phyloP scores from a whole-genome alignment of 2,113 vertebrate genomes.

The Nannospalax galili region DNA sequence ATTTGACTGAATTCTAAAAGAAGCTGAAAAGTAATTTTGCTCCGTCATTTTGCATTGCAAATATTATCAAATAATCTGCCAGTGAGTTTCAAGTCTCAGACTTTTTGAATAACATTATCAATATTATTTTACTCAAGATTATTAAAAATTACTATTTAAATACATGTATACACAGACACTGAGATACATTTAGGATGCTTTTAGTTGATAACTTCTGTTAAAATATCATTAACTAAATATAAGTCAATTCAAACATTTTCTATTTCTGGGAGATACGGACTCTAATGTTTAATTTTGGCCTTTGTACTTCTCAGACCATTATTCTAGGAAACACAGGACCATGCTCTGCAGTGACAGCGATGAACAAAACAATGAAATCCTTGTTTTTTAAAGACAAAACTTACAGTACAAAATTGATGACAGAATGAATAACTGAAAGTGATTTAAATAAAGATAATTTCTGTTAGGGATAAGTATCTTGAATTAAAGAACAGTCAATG shows the following conservation, averaged over 20 bases:
- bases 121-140: not conserved
- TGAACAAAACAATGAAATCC: not conserved
- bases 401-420: not conserved
- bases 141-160: not conserved
- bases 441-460: not conserved
- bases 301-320: not conserved
- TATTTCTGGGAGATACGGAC: not conserved
- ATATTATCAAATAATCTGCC: not conserved
- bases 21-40: slow-evolving; percentile 19
- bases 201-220: not conserved
- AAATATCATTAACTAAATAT: not conserved
- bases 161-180: not conserved
- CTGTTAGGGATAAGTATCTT: no score
- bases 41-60: not conserved
- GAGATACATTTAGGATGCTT: not conserved
- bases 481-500: not conserved
- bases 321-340: not conserved
- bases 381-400: not conserved
- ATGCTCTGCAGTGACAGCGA: not conserved
- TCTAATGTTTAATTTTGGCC: not conserved
- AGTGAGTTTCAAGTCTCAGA: not conserved
- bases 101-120: not conserved
- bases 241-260: not conserved
- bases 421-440: not conserved
- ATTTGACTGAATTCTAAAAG: slow-evolving; percentile 26